A percentile compares a stretch with the other conserved stretches of the same genome.
phyloP scores from a whole-genome alignment of 2,888 invertebrate species.

The Mermis nigrescens region DNA sequence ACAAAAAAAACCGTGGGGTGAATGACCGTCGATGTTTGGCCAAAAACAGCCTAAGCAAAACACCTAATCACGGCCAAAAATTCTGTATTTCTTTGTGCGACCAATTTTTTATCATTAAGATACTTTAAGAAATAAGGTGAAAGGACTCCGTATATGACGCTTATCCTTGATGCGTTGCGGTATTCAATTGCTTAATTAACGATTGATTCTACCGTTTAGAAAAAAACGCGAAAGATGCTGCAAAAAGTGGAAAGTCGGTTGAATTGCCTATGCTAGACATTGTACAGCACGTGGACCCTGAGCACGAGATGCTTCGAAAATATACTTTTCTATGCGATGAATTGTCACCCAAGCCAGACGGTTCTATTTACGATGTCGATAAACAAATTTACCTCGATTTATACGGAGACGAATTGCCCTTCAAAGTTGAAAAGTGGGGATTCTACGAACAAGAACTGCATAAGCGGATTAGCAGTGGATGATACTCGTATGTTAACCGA shows the following conservation, averaged over 20 bases:
- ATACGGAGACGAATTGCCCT: constrained; percentile 25
- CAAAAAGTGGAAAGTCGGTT: background rate
- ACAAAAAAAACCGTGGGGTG: too few species aligned
- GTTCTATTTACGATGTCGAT: constrained; percentile 23
- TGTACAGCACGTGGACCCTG: constrained; percentile 23
- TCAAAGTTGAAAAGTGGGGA: constrained; percentile 23
- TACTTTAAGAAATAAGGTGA: too few species aligned
- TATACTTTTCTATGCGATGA: constrained; percentile 15
- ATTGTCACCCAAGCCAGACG: constrained; percentile 7
- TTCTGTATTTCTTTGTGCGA: too few species aligned
- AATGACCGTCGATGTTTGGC: too few species aligned
- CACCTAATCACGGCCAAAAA: too few species aligned
- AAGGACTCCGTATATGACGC: too few species aligned
- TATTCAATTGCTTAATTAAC: too few species aligned
- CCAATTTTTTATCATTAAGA: too few species aligned
- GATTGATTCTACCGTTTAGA: too few species aligned
- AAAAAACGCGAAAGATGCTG: too few species aligned
- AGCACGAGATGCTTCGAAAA: constrained; percentile 21
- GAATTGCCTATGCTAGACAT: constrained; percentile 9
- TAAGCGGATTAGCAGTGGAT: background rate
- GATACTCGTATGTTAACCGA: background rate
- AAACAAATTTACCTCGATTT: constrained; percentile 20
- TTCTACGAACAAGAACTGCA: constrained; percentile 30
- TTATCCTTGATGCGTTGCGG: too few species aligned
- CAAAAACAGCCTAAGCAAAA: too few species aligned